Conservation (phyloP, 2,888 invertebrate genomes). For the Hypolimnas misippus region DNA sequence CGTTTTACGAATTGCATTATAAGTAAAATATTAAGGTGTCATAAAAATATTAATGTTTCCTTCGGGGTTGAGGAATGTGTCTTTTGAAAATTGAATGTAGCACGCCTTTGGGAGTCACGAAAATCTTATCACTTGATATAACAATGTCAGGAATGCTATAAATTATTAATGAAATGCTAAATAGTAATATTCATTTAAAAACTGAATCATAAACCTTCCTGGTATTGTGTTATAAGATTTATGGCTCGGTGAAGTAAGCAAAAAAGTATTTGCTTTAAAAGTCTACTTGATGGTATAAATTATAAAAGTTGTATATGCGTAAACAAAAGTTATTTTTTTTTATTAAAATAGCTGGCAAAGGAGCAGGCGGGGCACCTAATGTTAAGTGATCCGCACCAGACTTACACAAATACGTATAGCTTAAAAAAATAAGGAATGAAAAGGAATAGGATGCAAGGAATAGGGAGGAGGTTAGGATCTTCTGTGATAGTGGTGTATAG, state of each 20-base stretch:
- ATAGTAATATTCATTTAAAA: constrained; percentile 46
- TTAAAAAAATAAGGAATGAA: no score
- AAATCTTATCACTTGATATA: constrained; percentile 59
- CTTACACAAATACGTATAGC: no score
- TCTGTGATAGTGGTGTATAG: no score
- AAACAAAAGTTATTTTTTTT: no score
- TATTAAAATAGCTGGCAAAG: no score
- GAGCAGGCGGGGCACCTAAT: no score
- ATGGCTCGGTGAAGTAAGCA: not conserved
- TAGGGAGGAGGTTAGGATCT: no score
- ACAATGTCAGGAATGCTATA: constrained; percentile 59
- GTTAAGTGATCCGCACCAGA: no score
- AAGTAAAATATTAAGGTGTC: constrained; percentile 13
- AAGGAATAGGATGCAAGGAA: no score
- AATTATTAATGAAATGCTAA: constrained; percentile 58
- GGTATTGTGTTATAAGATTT: constrained; percentile 15
- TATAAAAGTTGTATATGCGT: no score
- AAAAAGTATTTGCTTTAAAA: not conserved
- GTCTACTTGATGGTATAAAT: no score
- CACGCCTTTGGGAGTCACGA: constrained; percentile 48
- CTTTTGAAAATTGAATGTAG: constrained; percentile 55
- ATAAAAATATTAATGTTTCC: constrained; percentile 29
- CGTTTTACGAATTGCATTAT: no score
- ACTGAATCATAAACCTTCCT: constrained; percentile 36
- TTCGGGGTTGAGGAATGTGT: constrained; percentile 52